A percentile compares a stretch with the other conserved stretches of the same genome.
Evolutionary conservation across 2,888 invertebrate species (phyloP).

Genomic region (Latrodectus hesperus): DNA sequence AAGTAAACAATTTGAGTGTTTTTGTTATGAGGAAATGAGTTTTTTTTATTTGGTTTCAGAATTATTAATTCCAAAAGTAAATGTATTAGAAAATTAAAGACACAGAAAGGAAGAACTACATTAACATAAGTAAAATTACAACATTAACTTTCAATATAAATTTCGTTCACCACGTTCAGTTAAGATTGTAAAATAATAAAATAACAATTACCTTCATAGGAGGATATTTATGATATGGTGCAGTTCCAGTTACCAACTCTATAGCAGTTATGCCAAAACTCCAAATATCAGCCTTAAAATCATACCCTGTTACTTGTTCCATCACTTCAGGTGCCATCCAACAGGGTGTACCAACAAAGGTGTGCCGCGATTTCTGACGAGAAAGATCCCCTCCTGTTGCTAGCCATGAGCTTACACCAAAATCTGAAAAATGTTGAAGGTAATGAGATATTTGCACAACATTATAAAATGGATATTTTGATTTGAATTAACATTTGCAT

Average conservation of each 20-base stretch:
- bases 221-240: constrained; percentile 98
- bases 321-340: constrained; percentile 99
- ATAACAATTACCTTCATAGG: constrained; percentile 88
- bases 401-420: constrained; percentile 98
- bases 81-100: no score
- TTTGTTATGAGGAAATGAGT: no score
- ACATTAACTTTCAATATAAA: no score
- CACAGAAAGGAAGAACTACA: no score
- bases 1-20: no score
- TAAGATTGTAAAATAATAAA: background rate
- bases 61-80: no score
- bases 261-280: constrained; percentile 97
- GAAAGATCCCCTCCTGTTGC: constrained; percentile 95
- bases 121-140: no score
- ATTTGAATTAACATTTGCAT: no score
- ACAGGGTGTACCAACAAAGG: constrained; percentile 98
- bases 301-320: constrained; percentile 98
- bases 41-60: no score
- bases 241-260: constrained; percentile 98
- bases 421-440: constrained; percentile 79
- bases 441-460: background rate
- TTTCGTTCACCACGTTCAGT: no score
- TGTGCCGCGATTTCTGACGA: constrained; percentile 94
- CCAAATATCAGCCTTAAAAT: constrained; percentile 98
- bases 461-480: no score